Percentiles rank a stretch among this genome's conserved stretches.
phyloP scores from a whole-genome alignment of 1,140 invertebrate genomes.

The Brachystomella parvula region DNA sequence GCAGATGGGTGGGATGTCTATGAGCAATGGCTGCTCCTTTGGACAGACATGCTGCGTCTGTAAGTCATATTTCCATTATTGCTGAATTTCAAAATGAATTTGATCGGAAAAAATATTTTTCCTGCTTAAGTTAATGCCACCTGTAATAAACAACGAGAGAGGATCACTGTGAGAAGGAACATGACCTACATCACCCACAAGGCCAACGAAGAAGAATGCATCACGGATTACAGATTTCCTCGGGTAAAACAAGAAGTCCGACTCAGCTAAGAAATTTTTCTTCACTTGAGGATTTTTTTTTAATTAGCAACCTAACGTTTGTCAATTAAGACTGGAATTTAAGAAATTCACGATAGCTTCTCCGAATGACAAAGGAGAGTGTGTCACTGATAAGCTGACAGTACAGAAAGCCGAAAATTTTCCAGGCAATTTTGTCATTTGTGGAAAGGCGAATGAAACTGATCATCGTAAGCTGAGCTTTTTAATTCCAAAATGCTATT shows the following conservation, averaged over 20 bases:
- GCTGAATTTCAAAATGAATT: background rate
- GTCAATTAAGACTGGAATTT: background rate
- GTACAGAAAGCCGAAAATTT: background rate
- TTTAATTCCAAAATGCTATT: background rate
- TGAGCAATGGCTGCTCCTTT: background rate
- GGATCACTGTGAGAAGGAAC: background rate
- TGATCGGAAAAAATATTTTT: background rate
- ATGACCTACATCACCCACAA: background rate
- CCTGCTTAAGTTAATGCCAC: constrained; percentile 4
- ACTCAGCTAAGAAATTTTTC: too few species aligned
- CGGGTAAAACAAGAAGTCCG: too few species aligned
- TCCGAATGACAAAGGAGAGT: background rate
- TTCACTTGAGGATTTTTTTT: too few species aligned
- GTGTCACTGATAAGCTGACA: background rate
- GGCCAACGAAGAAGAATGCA: background rate
- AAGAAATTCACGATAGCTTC: background rate
- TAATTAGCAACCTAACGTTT: background rate
- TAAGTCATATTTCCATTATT: background rate
- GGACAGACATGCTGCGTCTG: background rate
- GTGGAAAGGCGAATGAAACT: background rate
- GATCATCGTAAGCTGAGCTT: constrained; percentile 8
- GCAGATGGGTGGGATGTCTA: background rate
- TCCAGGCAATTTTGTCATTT: background rate
- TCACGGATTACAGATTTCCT: background rate
- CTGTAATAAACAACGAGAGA: background rate